Percentiles rank a stretch among this genome's conserved stretches.
Evolutionary conservation across 1,140 invertebrate genomes (phyloP).

Genomic region (Rhysida immarginata): DNA sequence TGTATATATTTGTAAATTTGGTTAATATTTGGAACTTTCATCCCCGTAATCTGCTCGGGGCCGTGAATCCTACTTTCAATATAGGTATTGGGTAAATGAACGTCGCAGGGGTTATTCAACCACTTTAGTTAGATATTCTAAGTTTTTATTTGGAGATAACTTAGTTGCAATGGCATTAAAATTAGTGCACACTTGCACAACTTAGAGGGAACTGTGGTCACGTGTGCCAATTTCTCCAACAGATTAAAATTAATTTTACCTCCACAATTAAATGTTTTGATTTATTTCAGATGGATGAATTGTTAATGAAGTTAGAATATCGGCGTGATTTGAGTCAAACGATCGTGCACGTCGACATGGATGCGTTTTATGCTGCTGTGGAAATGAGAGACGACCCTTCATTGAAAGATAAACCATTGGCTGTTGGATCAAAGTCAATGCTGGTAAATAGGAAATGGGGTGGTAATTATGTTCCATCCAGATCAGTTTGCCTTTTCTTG

Average conservation of each 20-base stretch:
- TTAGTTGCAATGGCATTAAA: too few relatives aligned
- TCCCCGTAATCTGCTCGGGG: too few relatives aligned
- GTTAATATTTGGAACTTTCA: too few relatives aligned
- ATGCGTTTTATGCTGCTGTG: constrained; percentile 49
- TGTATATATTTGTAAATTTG: too few relatives aligned
- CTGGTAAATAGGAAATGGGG: constrained; percentile 31
- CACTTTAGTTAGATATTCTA: background rate
- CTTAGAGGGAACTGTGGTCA: background rate
- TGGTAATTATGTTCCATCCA: constrained; percentile 8
- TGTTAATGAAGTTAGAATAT: constrained; percentile 27
- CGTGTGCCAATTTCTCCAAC: too few relatives aligned
- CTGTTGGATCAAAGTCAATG: constrained; percentile 45
- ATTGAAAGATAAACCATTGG: constrained; percentile 43
- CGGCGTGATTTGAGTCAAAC: constrained; percentile 32
- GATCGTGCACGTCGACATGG: constrained; percentile 51
- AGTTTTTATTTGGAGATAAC: background rate
- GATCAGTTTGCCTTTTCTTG: too few relatives aligned
- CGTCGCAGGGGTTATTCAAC: too few relatives aligned
- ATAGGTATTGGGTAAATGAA: too few relatives aligned
- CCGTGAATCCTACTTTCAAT: too few relatives aligned
- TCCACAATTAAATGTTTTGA: constrained; percentile 3
- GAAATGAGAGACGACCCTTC: constrained; percentile 45
- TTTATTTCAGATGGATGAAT: constrained; percentile 28
- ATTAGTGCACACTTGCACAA: too few relatives aligned
- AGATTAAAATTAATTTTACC: background rate